Conservation (phyloP, 2,888 invertebrate genomes). For the Rhogogaster chlorosoma region DNA sequence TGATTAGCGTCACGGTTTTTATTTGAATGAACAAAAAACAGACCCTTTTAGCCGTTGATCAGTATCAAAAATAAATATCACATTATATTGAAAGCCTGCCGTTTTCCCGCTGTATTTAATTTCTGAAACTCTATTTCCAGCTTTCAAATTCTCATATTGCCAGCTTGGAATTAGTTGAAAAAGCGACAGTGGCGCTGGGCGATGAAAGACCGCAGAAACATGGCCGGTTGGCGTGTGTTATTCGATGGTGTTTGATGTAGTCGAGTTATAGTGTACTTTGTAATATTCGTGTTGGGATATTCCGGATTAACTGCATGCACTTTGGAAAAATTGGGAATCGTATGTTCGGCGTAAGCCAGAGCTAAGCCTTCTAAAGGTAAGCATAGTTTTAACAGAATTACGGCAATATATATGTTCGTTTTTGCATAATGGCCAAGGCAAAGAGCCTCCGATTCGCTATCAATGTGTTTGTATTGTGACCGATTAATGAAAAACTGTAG, state of each 20-base stretch:
- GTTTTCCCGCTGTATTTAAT: background rate
- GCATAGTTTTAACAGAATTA: constrained; percentile 31
- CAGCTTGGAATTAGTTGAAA: background rate
- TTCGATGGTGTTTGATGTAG: constrained; percentile 61
- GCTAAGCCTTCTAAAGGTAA: constrained; percentile 29
- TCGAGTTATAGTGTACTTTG: constrained; percentile 54
- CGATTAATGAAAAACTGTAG: background rate
- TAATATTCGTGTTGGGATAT: background rate
- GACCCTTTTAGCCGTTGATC: background rate
- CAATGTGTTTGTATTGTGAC: constrained; percentile 32
- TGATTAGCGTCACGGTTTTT: background rate
- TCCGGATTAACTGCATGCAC: background rate
- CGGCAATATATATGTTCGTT: background rate
- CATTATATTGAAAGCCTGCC: background rate
- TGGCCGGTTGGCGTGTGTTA: constrained; percentile 73
- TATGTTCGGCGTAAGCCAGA: constrained; percentile 37
- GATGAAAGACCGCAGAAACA: constrained; percentile 62
- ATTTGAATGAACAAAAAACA: background rate
- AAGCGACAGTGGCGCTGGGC: constrained; percentile 29
- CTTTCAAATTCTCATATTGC: background rate
- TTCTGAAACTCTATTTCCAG: background rate
- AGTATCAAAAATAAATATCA: background rate
- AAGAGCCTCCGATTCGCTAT: background rate
- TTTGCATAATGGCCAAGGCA: constrained; percentile 44
- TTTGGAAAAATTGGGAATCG: background rate